Base-by-base conservation (phyloP, 1,140 invertebrate species). In the Saccostrea echinata region DNA sequence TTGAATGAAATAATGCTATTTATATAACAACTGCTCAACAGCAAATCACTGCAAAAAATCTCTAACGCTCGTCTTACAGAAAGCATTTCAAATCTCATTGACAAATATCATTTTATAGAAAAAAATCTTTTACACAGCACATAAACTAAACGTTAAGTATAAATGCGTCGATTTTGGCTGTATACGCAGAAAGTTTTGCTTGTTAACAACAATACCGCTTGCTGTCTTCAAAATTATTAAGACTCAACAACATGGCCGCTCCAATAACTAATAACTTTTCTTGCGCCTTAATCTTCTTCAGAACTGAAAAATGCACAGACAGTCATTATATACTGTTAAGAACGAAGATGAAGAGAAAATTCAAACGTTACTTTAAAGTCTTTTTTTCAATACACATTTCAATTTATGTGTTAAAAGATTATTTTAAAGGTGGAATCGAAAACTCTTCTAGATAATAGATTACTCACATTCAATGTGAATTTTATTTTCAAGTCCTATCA, bases 401-500 rank as follows among this genome's bases (percentile, higher is more conserved):
- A 43, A 43, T 43, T 3, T 43, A 8, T 43, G 43, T 43, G 6
- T 43, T 3, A 43, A 43, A 43, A 43, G 43, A 43, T 43, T 8
- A 6, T 43, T 43, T 43, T 43, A 8, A 43, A n/a, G 4, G 4
- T 43, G 9, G 43, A 43, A n/a, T n/a, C n/a, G n/a, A n/a, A n/a
- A n/a, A n/a, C n/a, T n/a, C n/a, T n/a, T n/a, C n/a, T n/a, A n/a
- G n/a, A n/a, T n/a, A n/a, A n/a, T n/a, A 6, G 43, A 8, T 16
- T 13, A 30, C 68, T 76, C 12, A 76, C 68, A 76, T 76, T 76
- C 68, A 16, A 76, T 76, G 16, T 76, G 27, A 13, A 76, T 27
- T 76, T 76, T 76, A 33, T 76, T 76, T 76, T 76, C 68, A 30
- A 76, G 2, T 30, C 68, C 68, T 16, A 76, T 27, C 24, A 76